Evolutionary conservation across 2,888 invertebrate genomes (phyloP).

Genomic region (Podotricha telesiphe): DNA sequence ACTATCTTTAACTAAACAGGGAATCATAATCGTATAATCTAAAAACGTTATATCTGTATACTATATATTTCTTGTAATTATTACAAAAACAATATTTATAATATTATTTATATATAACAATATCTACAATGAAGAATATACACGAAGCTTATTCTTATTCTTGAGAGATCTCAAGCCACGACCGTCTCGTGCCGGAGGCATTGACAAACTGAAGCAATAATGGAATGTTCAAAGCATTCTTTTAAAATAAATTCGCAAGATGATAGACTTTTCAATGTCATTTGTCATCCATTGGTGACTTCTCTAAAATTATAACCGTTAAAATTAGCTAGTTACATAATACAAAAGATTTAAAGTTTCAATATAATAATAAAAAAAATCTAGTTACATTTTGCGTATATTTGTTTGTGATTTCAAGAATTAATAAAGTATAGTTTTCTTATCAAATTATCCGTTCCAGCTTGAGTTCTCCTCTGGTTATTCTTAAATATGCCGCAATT

Average conservation of each 20-base stretch:
- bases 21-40: too few species aligned
- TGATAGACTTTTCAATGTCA: conserved; percentile 4
- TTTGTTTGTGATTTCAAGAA: too few species aligned
- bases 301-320: not conserved
- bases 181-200: conserved; percentile 68
- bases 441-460: too few species aligned
- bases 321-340: not conserved
- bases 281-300: not conserved
- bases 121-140: not conserved
- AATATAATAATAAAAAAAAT: not conserved
- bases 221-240: conserved; percentile 55
- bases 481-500: too few species aligned
- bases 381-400: not conserved
- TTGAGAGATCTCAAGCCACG: conserved; percentile 68
- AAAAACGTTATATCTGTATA: too few species aligned
- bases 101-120: too few species aligned
- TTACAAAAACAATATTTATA: too few species aligned
- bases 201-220: conserved; percentile 72
- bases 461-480: too few species aligned
- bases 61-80: too few species aligned
- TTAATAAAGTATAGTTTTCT: too few species aligned
- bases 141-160: too few species aligned
- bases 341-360: not conserved
- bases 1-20: too few species aligned
- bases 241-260: conserved; percentile 30